Base-by-base conservation (phyloP, 2,797 vertebrate genomes). In the Micromesistius poutassou region DNA sequence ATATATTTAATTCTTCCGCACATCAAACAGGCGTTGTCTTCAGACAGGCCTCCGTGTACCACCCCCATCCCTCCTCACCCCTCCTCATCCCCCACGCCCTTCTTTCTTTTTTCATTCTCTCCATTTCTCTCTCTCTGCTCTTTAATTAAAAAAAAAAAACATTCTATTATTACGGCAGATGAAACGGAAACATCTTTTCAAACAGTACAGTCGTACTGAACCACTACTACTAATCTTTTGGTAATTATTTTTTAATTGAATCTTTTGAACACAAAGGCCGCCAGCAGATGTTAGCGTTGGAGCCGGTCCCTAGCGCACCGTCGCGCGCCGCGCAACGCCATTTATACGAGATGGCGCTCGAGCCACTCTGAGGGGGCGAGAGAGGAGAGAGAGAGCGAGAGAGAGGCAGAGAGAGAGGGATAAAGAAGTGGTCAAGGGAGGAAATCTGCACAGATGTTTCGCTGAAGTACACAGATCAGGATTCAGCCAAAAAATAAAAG, bases 171-270 rank as follows among this genome's bases (percentile, higher is more conserved):
- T 95, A 94, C 92, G 87, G 90, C 90, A 93, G 93, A 95, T 95
- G 94, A 95, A 95, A 95, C 94, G 91, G 93, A 94, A 95, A 95
- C 94, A 94, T 94, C 94, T 94, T 94, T 94, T 94, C 93, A 94
- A 93, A 94, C 93, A 92, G 92, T 92, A 90, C 93, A 94, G 94
- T 93, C 91, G 83, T 94, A 93, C 93, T 90, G 92, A 16, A 30
- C 30, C 91, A 94, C 94, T 92, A 94, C 93, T 91, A 94, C 94
- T 95, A 95, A 95, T 95, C 94, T 95, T 94, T 94, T 91, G 91
- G 93, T 95, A 95, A 95, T 95, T 95, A 95, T 95, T 95, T 95
- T 95, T 95, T 95, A 95, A 95, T 95, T 95, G 94, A 95, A 95
- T 95, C 94, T 95, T 95, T 95, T 95, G 94, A 95, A 95, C 93